Base-by-base conservation (phyloP, 1,140 invertebrate species). In the Bombus waltoni region DNA sequence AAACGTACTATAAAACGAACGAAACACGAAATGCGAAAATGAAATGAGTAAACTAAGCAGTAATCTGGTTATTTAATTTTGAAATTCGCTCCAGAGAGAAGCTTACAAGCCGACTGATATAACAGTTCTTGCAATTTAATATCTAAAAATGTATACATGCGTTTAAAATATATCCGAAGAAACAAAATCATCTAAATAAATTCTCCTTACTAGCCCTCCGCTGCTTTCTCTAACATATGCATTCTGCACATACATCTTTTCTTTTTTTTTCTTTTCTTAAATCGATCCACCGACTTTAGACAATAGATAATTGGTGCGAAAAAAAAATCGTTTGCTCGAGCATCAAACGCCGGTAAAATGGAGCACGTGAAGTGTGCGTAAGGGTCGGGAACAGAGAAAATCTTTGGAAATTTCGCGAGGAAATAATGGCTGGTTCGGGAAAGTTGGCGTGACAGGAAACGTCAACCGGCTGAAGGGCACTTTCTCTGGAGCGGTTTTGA, bases 401-500 rank as follows among this genome's bases (percentile, higher is more conserved):
- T 74, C 59, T 86, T n/a, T 38, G 28, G 38, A 79, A 87, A 74
- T 83, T 66, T 32, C n/a, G 15, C 25, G 38, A n/a, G 28, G 59
- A 28, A 32, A 70, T 38, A 65, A 47, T 44, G 42, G 62, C 2
- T 11, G 65, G 62, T 83, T 68, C 32, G 68, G 42, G 59, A 81
- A 91, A 88, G 35, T 81, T 85, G 53, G 10, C 32, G 35, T 40
- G 85, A 89, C 68, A 88, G 84, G 87, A 71, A 79, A 66, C 71
- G 83, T 81, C 83, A 82, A 57, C 32, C 35, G 79, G 53, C 68
- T 77, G 62, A 89, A 77, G 74, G 79, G 84, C 72, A 85, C 82
- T 91, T 91, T 91, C 86, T 91, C 82, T 72, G 47, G 79, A 88
- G 84, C 79, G 65, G 79, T 74, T 81, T 70, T 62, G 68, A 32